Evolutionary conservation across 2,797 vertebrate species (phyloP), one percentile per base, ranked within the genome.

Genomic region (Oreochromis grahami): DNA sequence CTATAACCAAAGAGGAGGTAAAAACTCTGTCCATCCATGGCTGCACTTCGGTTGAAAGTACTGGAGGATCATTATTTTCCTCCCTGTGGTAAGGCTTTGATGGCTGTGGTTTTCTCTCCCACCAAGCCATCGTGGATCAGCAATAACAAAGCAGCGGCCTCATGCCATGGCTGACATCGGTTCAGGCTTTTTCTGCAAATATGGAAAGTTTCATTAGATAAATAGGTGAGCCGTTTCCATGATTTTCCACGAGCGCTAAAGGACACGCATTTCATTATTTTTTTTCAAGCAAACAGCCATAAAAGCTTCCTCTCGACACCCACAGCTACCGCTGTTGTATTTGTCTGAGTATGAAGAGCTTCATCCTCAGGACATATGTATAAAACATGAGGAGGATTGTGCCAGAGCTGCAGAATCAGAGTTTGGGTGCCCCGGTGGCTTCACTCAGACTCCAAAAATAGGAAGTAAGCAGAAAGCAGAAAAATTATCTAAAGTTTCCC

Each of bases 311-410:
- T 79, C 82, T 76, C 1, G 13, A 48, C 82, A 82, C 78, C 82
- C 84, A 41, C 76, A 43, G 85, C 85, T 87, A 83, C 74, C 77
- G 84, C 79, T 86, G 83, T 74, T 87, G 85, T 90, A 84, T 91
- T 81, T 86, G 84, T 88, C 81, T 70, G 83, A 89, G 77, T 77
- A 43, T 80, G 84, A 80, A 79, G 82, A 82, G 89, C 84, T 86
- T 77, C 91, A 82, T 92, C 93, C 90, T 82, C 86, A 43, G 93
- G 93, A 89, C 88, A 89, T 84, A 90, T 95, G 92, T 91, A 93
- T 95, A 87, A 94, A 88, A 92, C 88, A 95, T 90, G 91, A 92
- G 91, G 76, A 90, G 82, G 82, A 88, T 88, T 88, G 88, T 91
- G 90, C 91, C 78, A 82, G 86, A 85, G 90, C 90, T 89, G 90